Evolutionary conservation across 92 coral and sea anemone species (phyloP), one percentile per base, ranked within the genome.

Genomic region (Zoanthus sansibaricus): DNA sequence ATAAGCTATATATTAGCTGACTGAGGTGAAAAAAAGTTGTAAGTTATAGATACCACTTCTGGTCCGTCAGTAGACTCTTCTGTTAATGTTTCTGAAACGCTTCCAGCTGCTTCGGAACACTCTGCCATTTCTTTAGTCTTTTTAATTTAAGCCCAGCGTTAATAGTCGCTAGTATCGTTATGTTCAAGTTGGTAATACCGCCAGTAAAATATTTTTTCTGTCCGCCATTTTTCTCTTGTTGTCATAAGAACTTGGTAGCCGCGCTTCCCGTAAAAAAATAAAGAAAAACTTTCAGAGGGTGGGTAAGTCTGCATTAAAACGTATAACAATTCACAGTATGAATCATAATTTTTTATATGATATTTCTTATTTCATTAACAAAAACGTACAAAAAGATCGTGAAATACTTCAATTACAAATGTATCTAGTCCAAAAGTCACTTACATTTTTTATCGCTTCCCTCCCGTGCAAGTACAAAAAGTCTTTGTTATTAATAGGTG

Each of bases 41-140:
- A 33, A 33, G 42, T 1, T n/a, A 1, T 54, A 90, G 7, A 30
- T 70, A 44, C 33, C 66, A 16, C 55, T 76, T 69, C 72, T 89
- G 98, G 96, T 69, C 96, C 93, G 10, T 78, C 86, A 7, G 88
- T 92, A 66, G 59, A 88, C 62, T 87, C 96, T 87, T 93, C 98
- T 51, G 96, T 93, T 48, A 94, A 92, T 61, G 96, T 94, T 61
- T 78, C 87, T 82, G 94, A 86, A 8, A 89, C 86, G 61, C 82
- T 86, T 9, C 77, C 76, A 67, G 30, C 74, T 33, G 86, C 61
- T 66, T 87, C 91, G 3, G 96, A 52, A 68, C 91, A 89, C 87
- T 93, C 96, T 42, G 92, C 96, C 98, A 94, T 94, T 48, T 30
- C 52, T 62, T 55, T 18, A 6, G n/a, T 48, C 12, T 47, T 30